These are phyloP conservation scores for Aegithalos caudatus DNA, from an alignment of 2,113 vertebrate genomes.

Conservation along the genomic window DNA sequence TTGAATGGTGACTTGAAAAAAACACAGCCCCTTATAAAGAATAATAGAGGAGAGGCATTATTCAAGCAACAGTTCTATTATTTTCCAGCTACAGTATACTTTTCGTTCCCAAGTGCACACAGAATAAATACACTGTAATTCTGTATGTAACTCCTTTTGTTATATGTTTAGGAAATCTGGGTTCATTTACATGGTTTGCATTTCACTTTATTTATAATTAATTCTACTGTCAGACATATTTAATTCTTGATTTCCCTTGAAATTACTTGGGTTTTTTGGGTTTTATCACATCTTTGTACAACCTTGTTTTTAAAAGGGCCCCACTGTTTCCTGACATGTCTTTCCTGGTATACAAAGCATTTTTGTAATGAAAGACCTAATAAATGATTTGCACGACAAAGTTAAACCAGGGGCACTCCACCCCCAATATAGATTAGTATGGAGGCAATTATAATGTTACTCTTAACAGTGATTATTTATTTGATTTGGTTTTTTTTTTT, in stretches of 20 bases:
- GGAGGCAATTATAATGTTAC: not conserved
- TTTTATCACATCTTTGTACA: not conserved
- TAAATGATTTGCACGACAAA: not conserved
- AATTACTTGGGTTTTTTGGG: not conserved
- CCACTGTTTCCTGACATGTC: not conserved
- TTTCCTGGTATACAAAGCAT: not conserved
- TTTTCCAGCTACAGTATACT: not conserved
- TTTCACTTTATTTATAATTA: not conserved
- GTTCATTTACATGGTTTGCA: not conserved
- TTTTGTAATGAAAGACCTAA: not conserved
- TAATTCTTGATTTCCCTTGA: not conserved
- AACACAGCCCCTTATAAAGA: not conserved
- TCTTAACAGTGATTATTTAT: not conserved
- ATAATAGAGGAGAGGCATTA: not conserved
- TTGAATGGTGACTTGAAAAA: not conserved
- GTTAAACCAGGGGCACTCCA: not conserved
- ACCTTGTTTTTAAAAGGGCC: not conserved
- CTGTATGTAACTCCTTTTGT: not conserved
- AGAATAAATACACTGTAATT: not conserved
- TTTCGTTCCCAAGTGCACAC: not conserved
- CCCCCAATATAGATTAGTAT: not conserved
- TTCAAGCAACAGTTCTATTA: not conserved
- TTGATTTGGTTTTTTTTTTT: not conserved
- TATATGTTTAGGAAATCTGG: not conserved
- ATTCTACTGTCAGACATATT: not conserved